Conservation (phyloP, 2,113 vertebrate genomes). For the Mus pahari region DNA sequence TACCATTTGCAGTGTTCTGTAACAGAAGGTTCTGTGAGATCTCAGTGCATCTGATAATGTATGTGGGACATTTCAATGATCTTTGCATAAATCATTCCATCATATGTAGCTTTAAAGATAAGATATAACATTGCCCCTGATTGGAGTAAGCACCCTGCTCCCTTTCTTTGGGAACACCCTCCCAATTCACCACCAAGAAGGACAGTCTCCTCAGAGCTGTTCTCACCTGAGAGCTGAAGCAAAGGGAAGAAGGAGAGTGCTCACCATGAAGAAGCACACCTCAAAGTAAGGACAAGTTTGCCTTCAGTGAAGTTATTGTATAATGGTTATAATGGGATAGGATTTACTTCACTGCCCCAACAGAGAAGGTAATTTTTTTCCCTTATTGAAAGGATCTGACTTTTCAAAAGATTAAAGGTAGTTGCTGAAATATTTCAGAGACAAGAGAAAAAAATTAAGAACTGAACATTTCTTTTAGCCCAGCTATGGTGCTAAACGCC, state of each 20-base stretch:
- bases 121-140: background rate
- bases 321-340: slow-evolving; percentile 53
- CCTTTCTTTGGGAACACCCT: background rate
- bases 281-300: background rate
- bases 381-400: slow-evolving; percentile 55
- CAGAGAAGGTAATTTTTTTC: slow-evolving; percentile 54
- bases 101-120: background rate
- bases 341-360: slow-evolving; percentile 25
- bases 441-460: slow-evolving; percentile 40
- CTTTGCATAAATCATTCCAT: background rate
- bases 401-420: slow-evolving; percentile 66
- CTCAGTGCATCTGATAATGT: background rate
- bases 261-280: background rate
- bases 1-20: background rate
- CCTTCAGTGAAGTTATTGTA: slow-evolving; percentile 14
- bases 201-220: background rate
- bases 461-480: slow-evolving; percentile 52
- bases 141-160: background rate
- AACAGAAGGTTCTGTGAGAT: background rate
- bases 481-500: background rate
- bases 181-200: background rate
- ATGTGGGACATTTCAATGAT: background rate
- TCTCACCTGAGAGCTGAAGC: background rate
- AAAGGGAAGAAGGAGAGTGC: background rate
- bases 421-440: slow-evolving; percentile 52